Evolutionary conservation across 1,140 invertebrate genomes (phyloP), one percentile per base, ranked within the genome.

Genomic region (Lysiphlebus fabarum): DNA sequence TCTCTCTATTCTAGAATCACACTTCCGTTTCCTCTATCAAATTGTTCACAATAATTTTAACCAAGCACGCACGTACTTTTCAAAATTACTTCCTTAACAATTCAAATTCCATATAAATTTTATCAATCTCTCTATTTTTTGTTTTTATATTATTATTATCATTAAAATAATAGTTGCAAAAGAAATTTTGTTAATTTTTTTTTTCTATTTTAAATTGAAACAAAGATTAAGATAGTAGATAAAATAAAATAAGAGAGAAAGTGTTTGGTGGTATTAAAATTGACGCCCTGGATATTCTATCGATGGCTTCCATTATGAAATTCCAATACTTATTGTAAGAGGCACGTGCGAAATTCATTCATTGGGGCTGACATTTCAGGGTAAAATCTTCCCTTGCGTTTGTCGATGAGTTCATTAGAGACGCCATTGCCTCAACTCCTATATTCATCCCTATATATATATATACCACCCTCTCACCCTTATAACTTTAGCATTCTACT

Each of bases 291-390:
- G 58, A 63, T 61, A 62, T 62, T 62, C 56, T 53, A 48, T 34
- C 47, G 59, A 53, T 58, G 62, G 57, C 58, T 67, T 63, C 64
- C 63, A 66, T 69, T 67, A 67, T 57, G 65, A 58, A 63, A 67
- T 69, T 67, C 64, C 66, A 66, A 66, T 66, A 67, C 64, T 65
- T 60, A 66, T 66, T 67, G 61, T 56, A 42, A 59, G 38, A 64
- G 61, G 65, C 62, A 62, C 63, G 64, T 56, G 61, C 57, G 50
- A 69, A 65, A 67, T 65, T 69, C 59, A 67, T 67, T 66, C 65
- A 67, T 36, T 37, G 47, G 37, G 37, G 43, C 37, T 33, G 37
- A 53, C 53, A 48, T 7, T 17, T 26, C 17, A 56, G 45, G 6
- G 53, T 17, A 7, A 55, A 10, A 3, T 43, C 17, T 17, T 41